Evolutionary conservation across 37 sponge, comb jelly and placozoan genomes (phyloP).

Genomic region (Diacarnus erythraeanus): DNA sequence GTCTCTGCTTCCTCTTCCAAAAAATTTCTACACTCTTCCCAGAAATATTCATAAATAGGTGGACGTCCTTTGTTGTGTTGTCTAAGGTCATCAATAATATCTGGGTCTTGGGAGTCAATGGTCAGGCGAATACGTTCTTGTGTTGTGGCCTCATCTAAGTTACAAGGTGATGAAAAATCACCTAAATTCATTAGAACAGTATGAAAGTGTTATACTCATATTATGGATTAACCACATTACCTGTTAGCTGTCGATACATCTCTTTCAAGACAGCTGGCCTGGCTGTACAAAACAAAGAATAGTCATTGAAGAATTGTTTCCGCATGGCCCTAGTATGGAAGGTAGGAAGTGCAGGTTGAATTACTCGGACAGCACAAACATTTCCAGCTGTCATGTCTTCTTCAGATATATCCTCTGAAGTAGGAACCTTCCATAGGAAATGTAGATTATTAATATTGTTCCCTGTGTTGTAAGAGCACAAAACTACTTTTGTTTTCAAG

Average conservation of each 20-base stretch:
- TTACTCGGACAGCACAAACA: not conserved
- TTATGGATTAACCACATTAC: too few species aligned
- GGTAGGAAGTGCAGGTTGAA: too few species aligned
- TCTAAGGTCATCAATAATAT: constrained; percentile 14
- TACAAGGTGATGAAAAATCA: not conserved
- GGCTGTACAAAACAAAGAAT: too few species aligned
- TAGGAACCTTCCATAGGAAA: not conserved
- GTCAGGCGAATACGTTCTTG: not conserved
- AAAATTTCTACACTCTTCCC: not conserved
- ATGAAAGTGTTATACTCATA: too few species aligned
- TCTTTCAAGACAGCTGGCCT: too few species aligned
- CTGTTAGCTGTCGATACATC: constrained; percentile 33
- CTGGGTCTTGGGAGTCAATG: constrained; percentile 12
- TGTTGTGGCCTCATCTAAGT: not conserved
- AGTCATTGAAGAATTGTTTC: too few species aligned
- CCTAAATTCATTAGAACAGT: constrained; percentile 35
- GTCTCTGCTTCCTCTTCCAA: constrained; percentile 31
- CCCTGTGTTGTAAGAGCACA: too few species aligned
- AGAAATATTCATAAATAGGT: constrained; percentile 13
- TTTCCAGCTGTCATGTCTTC: not conserved
- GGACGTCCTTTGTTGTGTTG: not conserved
- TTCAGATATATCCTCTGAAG: not conserved
- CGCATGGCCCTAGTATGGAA: too few species aligned
- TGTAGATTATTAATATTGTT: too few species aligned
- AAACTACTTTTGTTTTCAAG: too few species aligned